Percentiles rank a stretch among this genome's conserved stretches.
Conservation (phyloP, 2,113 vertebrate genomes). For the Onychostoma macrolepis region DNA sequence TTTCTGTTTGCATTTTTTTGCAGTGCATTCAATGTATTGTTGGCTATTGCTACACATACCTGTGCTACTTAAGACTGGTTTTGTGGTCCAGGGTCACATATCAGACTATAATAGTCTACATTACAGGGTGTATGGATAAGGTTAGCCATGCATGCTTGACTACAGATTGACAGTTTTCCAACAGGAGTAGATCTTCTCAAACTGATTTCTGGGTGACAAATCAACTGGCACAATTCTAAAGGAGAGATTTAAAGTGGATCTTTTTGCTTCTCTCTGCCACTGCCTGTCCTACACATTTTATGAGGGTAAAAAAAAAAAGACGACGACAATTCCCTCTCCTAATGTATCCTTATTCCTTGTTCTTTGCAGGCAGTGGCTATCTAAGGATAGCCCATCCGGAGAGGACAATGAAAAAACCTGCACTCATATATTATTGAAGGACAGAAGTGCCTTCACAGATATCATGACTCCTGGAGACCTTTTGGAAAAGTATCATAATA, state of each 20-base stretch:
- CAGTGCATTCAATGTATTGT: too few species aligned
- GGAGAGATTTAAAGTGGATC: background rate
- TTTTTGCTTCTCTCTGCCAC: background rate
- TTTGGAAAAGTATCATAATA: conserved; percentile 32
- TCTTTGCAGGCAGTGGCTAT: conserved; percentile 23
- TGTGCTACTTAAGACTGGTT: too few species aligned
- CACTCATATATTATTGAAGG: conserved; percentile 26
- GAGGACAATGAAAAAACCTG: conserved; percentile 3
- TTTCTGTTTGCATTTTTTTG: too few species aligned
- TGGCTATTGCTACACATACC: too few species aligned
- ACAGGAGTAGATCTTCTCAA: background rate
- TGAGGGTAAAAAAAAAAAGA: background rate
- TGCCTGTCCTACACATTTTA: conserved; percentile 2
- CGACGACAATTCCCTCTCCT: background rate
- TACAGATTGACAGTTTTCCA: background rate
- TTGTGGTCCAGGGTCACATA: too few species aligned
- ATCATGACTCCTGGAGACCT: conserved; percentile 45
- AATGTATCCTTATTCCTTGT: background rate
- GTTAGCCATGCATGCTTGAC: background rate
- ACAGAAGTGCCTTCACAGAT: conserved; percentile 26
- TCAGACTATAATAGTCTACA: background rate
- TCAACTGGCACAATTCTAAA: background rate
- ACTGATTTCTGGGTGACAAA: background rate
- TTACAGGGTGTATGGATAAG: background rate
- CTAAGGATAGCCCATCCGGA: conserved; percentile 14